These are phyloP conservation scores for Philopotamus ludificatus DNA, from an alignment of 1,140 invertebrate species.

Conservation along the genomic window DNA sequence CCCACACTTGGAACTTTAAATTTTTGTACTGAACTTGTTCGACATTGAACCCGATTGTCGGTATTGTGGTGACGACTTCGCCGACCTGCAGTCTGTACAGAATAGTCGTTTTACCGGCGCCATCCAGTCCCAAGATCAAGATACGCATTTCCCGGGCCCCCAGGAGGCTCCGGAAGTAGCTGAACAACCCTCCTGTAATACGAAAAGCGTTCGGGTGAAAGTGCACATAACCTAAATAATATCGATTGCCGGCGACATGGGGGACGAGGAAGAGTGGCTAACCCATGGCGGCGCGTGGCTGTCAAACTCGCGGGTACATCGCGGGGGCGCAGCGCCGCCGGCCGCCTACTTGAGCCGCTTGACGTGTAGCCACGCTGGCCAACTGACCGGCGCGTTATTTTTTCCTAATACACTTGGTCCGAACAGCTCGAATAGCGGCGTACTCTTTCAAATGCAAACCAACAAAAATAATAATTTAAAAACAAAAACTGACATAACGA, in stretches of 20 bases:
- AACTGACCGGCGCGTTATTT: constrained; percentile 1
- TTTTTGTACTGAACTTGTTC: constrained; percentile 97
- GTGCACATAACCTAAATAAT: constrained; percentile 39
- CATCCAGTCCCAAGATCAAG: constrained; percentile 95
- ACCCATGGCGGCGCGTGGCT: too few relatives aligned
- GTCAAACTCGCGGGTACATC: too few relatives aligned
- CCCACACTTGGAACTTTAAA: constrained; percentile 97
- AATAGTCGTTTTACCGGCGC: constrained; percentile 98
- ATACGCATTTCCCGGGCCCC: constrained; percentile 97
- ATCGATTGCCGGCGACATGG: constrained; percentile 28
- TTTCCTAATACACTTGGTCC: neutral
- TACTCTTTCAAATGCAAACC: neutral
- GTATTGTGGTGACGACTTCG: constrained; percentile 98
- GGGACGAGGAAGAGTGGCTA: neutral
- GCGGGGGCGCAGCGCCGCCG: too few relatives aligned
- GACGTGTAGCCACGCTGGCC: constrained; percentile 37
- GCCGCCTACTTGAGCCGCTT: constrained; percentile 18
- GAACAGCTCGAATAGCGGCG: too few relatives aligned
- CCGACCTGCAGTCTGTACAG: constrained; percentile 98
- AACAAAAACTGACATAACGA: neutral
- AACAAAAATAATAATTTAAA: neutral
- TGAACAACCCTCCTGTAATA: constrained; percentile 84
- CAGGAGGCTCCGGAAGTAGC: constrained; percentile 91
- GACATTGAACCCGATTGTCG: constrained; percentile 96
- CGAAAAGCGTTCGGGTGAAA: constrained; percentile 19